Base-by-base conservation (phyloP, 2,797 vertebrate genomes). In the Acanthurus lineatus region DNA sequence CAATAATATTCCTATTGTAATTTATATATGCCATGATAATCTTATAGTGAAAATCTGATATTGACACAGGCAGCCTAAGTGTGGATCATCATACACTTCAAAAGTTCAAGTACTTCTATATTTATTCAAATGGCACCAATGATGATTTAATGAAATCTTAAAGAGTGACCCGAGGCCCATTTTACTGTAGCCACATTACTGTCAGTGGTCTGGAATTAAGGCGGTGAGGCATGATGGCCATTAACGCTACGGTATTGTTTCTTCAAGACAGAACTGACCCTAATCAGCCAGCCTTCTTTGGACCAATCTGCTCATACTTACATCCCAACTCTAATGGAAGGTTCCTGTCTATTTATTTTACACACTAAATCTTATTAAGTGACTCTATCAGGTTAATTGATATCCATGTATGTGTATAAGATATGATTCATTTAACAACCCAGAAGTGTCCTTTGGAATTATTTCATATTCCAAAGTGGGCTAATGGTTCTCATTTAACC, bases 401-500 rank as follows among this genome's bases (percentile, higher is more conserved):
- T 81, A 51, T 81, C 80, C 4, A 48, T 25, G 25, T 25, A 77
- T 77, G 87, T 77, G 70, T 73, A 66, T 82, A 81, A 61, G 44
- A 83, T 78, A 62, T 69, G 68, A 90, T 79, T 84, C 60, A 86
- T 86, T 89, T 67, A 73, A 73, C 77, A 81, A 86, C 76, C 82
- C 79, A 89, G 77, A 88, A 82, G 86, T 78, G 85, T 88, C 86
- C 73, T 20, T 51, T 79, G 77, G 80, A 82, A 66, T 90, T 69
- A 86, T 68, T 67, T 65, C 38, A 64, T 68, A 51, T 58, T 75
- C 68, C 42, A 59, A 28, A 74, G 16, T 51, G 38, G 9, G 44
- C 63, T 38, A 70, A 77, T 69, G 42, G 20, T 58, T 87, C 70
- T 85, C 62, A 81, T 86, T 86, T 69, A 80, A 85, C 62, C 62